These are phyloP conservation scores for Halcyon malimbica DNA, from an alignment of 2,113 vertebrate genomes.

Conservation along the genomic window DNA sequence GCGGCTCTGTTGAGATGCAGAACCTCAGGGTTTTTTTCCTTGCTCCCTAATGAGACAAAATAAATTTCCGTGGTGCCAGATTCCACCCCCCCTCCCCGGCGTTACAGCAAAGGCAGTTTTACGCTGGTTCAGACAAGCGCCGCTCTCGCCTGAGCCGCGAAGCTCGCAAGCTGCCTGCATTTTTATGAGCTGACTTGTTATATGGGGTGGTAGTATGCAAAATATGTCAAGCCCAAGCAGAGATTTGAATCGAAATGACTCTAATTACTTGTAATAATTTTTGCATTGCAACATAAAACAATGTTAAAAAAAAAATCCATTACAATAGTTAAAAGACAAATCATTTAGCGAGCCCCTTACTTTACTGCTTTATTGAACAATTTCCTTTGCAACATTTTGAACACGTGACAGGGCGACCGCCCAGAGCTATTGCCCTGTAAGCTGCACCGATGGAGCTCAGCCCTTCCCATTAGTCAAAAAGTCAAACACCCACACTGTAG, in stretches of 20 bases:
- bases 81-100: not conserved
- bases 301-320: slow-evolving; percentile 53
- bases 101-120: slow-evolving; percentile 33
- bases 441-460: not conserved
- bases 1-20: not conserved
- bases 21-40: not conserved
- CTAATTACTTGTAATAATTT: slow-evolving; percentile 80
- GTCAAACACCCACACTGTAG: slow-evolving; percentile 51
- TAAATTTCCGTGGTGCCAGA: not conserved
- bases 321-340: slow-evolving; percentile 73
- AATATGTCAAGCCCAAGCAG: slow-evolving; percentile 73
- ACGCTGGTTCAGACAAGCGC: slow-evolving; percentile 3
- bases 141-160: not conserved
- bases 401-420: not conserved
- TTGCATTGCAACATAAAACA: slow-evolving; percentile 75
- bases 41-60: slow-evolving; percentile 32
- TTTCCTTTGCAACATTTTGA: slow-evolving; percentile 54
- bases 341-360: slow-evolving; percentile 61
- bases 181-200: slow-evolving; percentile 74
- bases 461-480: slow-evolving; percentile 36
- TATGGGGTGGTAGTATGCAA: slow-evolving; percentile 34
- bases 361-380: slow-evolving; percentile 68
- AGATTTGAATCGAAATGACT: slow-evolving; percentile 71
- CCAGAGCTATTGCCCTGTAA: slow-evolving; percentile 41
- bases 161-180: slow-evolving; percentile 57